Conservation (phyloP, 92 coral and sea anemone species). For the Umimayanthus kanabou region DNA sequence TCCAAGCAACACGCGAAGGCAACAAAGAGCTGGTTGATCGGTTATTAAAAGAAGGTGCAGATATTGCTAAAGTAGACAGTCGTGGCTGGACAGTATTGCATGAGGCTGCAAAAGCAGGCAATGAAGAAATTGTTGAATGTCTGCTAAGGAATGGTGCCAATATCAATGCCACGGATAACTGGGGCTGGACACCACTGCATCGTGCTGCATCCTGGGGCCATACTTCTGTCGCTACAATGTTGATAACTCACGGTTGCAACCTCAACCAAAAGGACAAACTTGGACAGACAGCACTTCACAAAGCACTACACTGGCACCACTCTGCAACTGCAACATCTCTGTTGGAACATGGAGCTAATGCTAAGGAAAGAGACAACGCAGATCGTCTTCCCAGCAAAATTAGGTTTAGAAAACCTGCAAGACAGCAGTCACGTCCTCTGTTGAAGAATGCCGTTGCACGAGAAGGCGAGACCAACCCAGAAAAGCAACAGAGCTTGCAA, state of each 20-base stretch:
- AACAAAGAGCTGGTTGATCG: neutral
- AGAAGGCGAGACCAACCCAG: neutral
- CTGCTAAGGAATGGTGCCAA: conserved; percentile 17
- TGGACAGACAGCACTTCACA: conserved; percentile 28
- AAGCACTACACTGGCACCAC: conserved; percentile 11
- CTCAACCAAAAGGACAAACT: neutral
- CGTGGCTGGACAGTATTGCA: conserved; percentile 28
- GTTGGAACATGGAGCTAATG: neutral
- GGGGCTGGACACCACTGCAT: conserved; percentile 23
- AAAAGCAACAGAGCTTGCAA: neutral
- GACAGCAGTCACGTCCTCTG: neutral
- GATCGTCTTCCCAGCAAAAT: neutral
- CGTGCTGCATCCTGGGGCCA: conserved; percentile 33
- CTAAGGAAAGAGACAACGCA: neutral
- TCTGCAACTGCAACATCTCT: neutral
- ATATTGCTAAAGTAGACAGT: neutral
- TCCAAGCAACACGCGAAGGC: neutral
- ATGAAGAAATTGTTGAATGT: neutral
- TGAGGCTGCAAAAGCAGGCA: conserved; percentile 12
- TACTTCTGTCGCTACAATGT: neutral
- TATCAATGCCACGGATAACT: conserved; percentile 12
- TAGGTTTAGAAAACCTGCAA: neutral
- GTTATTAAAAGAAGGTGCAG: neutral
- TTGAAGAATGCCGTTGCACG: neutral
- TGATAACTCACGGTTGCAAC: conserved; percentile 15